Conservation (phyloP, 1,140 invertebrate species). For the Onthophagus taurus region DNA sequence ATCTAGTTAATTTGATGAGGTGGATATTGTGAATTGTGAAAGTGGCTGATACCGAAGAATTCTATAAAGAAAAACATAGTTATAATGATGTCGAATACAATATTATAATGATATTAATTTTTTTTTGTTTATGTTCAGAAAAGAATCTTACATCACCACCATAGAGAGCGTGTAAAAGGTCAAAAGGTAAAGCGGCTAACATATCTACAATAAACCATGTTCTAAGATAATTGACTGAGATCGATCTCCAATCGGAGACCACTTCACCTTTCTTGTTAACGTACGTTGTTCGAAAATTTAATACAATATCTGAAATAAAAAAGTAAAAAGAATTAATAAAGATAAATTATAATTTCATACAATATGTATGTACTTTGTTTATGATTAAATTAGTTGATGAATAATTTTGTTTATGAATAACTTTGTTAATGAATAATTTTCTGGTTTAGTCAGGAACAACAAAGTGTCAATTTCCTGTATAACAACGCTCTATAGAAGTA, state of each 20-base stretch:
- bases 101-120: neutral
- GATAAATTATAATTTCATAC: no score
- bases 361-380: no score
- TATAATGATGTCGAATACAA: neutral
- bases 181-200: conserved; percentile 91
- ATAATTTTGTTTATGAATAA: no score
- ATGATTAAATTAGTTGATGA: no score
- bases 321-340: neutral
- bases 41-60: conserved; percentile 50
- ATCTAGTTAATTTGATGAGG: conserved; percentile 88
- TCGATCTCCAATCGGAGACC: conserved; percentile 81
- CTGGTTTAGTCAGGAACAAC: no score
- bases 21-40: conserved; percentile 62
- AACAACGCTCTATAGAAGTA: no score
- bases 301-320: conserved; percentile 79
- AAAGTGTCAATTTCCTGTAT: no score
- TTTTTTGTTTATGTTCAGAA: neutral
- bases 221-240: conserved; percentile 85
- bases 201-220: conserved; percentile 94
- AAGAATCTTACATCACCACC: conserved; percentile 60
- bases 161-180: conserved; percentile 85
- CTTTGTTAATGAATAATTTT: no score
- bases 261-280: conserved; percentile 98
- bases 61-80: conserved; percentile 39
- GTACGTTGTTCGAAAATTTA: conserved; percentile 98